These are phyloP conservation scores for Epizoanthus rinbou DNA, from an alignment of 92 coral and sea anemone species.

Conservation along the genomic window DNA sequence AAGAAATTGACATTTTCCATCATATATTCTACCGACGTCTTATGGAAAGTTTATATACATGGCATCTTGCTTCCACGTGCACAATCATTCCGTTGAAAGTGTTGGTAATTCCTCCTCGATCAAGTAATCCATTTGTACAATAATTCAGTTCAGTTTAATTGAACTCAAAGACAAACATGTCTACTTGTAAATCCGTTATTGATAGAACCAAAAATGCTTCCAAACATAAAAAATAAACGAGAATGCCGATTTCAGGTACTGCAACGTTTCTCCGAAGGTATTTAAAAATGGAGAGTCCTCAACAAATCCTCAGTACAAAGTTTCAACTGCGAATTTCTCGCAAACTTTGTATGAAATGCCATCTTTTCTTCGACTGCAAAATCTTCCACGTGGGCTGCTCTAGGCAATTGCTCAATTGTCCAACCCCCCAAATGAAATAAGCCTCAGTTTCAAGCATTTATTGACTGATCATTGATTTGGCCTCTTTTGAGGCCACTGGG, in stretches of 20 bases:
- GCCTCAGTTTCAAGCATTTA: conserved; percentile 25
- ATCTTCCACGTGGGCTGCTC: conserved; percentile 33
- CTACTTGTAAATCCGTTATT: background rate
- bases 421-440: conserved; percentile 19
- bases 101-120: conserved; percentile 1
- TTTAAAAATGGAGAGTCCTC: conserved; percentile 15
- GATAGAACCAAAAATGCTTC: background rate
- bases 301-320: conserved; percentile 22
- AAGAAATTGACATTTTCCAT: background rate
- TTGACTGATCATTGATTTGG: conserved; percentile 7
- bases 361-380: conserved; percentile 18
- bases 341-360: conserved; percentile 34
- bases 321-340: conserved; percentile 22
- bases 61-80: background rate
- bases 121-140: background rate
- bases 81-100: background rate
- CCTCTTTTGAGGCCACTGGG: conserved; percentile 17
- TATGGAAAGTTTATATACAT: background rate
- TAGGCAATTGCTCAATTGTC: conserved; percentile 35
- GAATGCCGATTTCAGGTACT: background rate
- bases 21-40: background rate
- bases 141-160: conserved; percentile 4
- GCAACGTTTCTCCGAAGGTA: conserved; percentile 22
- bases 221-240: background rate
- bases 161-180: conserved; percentile 10